Evolutionary conservation across 2,113 vertebrate species (phyloP).

Genomic region (Triplophysa tibetana): DNA sequence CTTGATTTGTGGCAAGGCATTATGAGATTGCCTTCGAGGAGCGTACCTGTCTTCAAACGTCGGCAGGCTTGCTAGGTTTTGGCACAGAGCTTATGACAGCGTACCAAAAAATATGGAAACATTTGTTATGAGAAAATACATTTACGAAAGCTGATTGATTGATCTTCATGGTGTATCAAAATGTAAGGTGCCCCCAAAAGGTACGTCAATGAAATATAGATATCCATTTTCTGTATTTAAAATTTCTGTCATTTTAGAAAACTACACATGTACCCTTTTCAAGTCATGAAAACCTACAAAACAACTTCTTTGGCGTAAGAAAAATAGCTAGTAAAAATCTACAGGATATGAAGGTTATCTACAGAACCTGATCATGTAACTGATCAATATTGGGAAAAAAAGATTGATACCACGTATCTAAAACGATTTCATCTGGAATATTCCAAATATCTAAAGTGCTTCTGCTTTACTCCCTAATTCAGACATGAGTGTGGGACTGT

Average conservation of each 20-base stretch:
- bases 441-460: constrained; percentile 99
- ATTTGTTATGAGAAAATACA: constrained; percentile 43
- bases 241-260: constrained; percentile 71
- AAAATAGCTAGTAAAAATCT: constrained; percentile 73
- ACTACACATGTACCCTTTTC: constrained; percentile 66
- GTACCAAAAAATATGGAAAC: constrained; percentile 39
- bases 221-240: constrained; percentile 58
- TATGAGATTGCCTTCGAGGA: background rate
- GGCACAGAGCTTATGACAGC: constrained; percentile 2
- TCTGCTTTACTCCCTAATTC: constrained; percentile 80
- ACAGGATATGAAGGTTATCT: constrained; percentile 53
- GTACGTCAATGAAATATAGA: constrained; percentile 58
- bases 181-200: constrained; percentile 46
- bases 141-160: constrained; percentile 49
- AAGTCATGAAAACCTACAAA: constrained; percentile 69
- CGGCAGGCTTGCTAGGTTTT: constrained; percentile 26
- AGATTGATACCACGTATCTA: constrained; percentile 90
- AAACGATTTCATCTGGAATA: constrained; percentile 83
- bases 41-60: background rate
- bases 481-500: constrained; percentile 46
- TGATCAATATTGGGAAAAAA: constrained; percentile 83
- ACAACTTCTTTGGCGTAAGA: constrained; percentile 77
- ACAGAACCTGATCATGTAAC: constrained; percentile 91
- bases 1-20: background rate
- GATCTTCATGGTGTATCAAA: constrained; percentile 54